These are phyloP conservation scores for Turdus rufiventris DNA, from an alignment of 2,113 vertebrate species.

Conservation along the genomic window DNA sequence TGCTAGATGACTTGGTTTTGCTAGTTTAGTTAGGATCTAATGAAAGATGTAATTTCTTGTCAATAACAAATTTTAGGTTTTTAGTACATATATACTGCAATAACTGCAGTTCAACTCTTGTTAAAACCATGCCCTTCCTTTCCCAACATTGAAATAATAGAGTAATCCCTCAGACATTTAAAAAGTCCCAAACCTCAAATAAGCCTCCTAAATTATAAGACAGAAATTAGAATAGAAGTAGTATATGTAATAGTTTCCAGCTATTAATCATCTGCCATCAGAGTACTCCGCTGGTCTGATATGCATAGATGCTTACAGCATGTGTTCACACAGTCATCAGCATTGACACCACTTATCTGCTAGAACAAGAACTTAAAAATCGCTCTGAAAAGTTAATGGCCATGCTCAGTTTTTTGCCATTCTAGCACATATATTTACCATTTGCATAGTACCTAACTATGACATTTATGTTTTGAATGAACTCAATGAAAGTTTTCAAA, in stretches of 20 bases:
- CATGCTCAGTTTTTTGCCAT: background rate
- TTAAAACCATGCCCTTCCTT: background rate
- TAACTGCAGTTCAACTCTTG: background rate
- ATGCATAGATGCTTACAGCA: background rate
- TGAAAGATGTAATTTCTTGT: background rate
- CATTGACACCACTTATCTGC: accelerated
- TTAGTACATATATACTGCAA: background rate
- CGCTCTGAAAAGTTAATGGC: background rate
- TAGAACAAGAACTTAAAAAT: background rate
- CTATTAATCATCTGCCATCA: background rate
- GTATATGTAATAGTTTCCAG: background rate
- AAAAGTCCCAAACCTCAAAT: background rate
- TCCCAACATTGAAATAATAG: background rate
- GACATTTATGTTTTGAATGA: background rate
- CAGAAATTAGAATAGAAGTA: background rate
- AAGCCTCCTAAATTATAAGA: background rate
- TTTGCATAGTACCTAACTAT: background rate
- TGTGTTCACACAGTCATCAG: background rate
- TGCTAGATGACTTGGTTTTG: background rate
- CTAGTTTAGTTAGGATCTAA: background rate
- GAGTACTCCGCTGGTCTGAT: background rate
- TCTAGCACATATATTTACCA: background rate
- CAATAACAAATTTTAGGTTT: background rate
- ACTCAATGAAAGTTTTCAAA: background rate
- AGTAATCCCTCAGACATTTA: background rate